Conservation (phyloP, 1,140 invertebrate genomes). For the Drosophila grimshawi region DNA sequence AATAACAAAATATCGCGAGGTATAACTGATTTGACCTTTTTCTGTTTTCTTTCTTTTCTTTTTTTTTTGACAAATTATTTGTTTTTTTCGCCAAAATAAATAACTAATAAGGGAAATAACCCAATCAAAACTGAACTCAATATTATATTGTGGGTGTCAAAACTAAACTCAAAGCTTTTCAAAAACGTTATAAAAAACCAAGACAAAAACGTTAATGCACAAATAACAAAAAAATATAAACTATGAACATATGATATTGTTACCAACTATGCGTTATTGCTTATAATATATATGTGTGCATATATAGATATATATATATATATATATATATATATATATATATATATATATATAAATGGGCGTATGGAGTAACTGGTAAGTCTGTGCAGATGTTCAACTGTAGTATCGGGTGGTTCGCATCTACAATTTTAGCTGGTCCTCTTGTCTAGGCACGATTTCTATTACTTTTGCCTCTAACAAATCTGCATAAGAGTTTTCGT, state of each 20-base stretch:
- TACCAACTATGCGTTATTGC: conserved; percentile 12
- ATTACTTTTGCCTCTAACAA: conserved; percentile 67
- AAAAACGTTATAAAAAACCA: background rate
- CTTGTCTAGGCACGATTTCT: conserved; percentile 64
- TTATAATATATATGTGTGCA: conserved; percentile 13
- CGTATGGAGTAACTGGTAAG: conserved; percentile 3
- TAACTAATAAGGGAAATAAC: background rate
- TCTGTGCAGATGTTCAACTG: conserved; percentile 3
- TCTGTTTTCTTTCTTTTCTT: too few relatives aligned
- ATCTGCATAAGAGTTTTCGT: conserved; percentile 72
- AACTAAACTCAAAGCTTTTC: conserved; percentile 3
- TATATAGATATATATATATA: conserved; percentile 19
- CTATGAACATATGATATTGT: conserved; percentile 17
- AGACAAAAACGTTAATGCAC: conserved; percentile 64
- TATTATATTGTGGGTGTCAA: conserved; percentile 16
- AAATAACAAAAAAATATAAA: conserved; percentile 65
- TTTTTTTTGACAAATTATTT: conserved; percentile 14
- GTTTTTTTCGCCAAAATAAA: background rate
- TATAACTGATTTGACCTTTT: background rate
- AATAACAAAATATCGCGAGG: conserved; percentile 2
- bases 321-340: conserved; percentile 24
- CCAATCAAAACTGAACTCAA: background rate
- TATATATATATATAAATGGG: conserved; percentile 23
- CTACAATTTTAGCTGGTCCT: conserved; percentile 17
- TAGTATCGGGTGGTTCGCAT: conserved; percentile 3